Evolutionary conservation across 2,888 invertebrate species (phyloP), one percentile per base, ranked within the genome.

Genomic region (Beris morrisii): DNA sequence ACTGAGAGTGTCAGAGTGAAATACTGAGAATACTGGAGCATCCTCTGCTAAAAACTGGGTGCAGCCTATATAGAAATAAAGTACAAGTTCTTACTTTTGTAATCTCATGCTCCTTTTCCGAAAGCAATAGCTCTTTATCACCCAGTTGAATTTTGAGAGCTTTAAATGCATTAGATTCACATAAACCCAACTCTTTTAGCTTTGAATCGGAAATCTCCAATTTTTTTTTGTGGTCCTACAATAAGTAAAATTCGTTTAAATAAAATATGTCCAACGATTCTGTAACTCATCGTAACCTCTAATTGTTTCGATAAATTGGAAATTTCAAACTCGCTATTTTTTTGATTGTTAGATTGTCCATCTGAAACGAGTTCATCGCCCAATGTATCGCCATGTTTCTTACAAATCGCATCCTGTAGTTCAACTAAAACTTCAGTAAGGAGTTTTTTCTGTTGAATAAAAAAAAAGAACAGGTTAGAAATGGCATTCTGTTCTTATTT

Each of bases 81-180:
- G 22, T 22, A 22, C 22, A 22, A 22, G 22, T 22, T 22, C 22
- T n/a, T 22, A 69, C 66, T 30, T 38, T 12, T 5, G 38, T 4
- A 28, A 69, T 64, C 46, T 69, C 64, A 7, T 52, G 45, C 1
- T 69, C 66, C 13, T 66, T 69, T 3, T 66, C 66, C 1, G 6
- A 7, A n/a, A 64, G 13, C 2, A 56, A 13, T 6, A 54, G 28
- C 55, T 59, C 31, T 6, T 54, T 48, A 9, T 55, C 45, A 4
- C 30, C 38, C 4, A 64, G 28, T 55, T 69, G 64, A 9, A 4
- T n/a, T 44, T 66, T 66, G 0, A 66, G 15, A n/a, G 65, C 58
- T 43, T 54, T 30, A 3, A 65, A 45, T 1, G 15, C 11, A 12
- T 45, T 32, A n/a, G 54, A 32, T 46, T 61, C 61, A 1, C 12